These are phyloP conservation scores for Tachystola acroxantha DNA, from an alignment of 2,888 invertebrate genomes.

Conservation along the genomic window DNA sequence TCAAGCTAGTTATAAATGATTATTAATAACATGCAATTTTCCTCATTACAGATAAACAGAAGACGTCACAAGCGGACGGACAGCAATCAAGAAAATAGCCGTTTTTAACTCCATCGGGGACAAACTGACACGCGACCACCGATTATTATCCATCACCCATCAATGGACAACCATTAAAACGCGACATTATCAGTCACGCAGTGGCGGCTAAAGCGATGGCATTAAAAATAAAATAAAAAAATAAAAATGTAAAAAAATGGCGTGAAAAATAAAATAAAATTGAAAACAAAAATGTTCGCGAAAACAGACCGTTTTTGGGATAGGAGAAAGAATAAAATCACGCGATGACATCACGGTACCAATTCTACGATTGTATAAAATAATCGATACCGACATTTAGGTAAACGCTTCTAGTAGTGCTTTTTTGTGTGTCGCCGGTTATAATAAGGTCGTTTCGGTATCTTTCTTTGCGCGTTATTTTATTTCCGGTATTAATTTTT, in stretches of 20 bases:
- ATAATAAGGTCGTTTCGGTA: slow-evolving; percentile 31
- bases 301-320: slow-evolving; percentile 64
- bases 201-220: slow-evolving; percentile 21
- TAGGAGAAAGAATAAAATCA: slow-evolving; percentile 49
- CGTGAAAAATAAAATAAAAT: slow-evolving; percentile 15
- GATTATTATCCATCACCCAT: slow-evolving; percentile 29
- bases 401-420: slow-evolving; percentile 44
- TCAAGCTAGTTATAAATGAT: neutral
- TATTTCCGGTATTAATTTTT: slow-evolving; percentile 13
- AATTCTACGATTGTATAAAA: slow-evolving; percentile 52
- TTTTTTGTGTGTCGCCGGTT: slow-evolving; percentile 61
- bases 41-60: slow-evolving; percentile 49
- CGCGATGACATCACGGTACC: slow-evolving; percentile 56
- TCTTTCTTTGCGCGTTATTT: slow-evolving; percentile 46
- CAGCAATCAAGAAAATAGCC: slow-evolving; percentile 38
- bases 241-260: slow-evolving; percentile 28
- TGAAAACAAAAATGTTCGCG: slow-evolving; percentile 49
- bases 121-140: slow-evolving; percentile 26
- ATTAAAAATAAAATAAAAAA: slow-evolving; percentile 19
- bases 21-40: slow-evolving; percentile 18
- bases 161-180: slow-evolving; percentile 27
- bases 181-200: slow-evolving; percentile 21
- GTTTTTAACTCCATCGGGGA: slow-evolving; percentile 20
- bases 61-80: slow-evolving; percentile 23
- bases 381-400: slow-evolving; percentile 32